Conservation (phyloP, 1,140 invertebrate genomes). For the Dendroctonus valens region DNA sequence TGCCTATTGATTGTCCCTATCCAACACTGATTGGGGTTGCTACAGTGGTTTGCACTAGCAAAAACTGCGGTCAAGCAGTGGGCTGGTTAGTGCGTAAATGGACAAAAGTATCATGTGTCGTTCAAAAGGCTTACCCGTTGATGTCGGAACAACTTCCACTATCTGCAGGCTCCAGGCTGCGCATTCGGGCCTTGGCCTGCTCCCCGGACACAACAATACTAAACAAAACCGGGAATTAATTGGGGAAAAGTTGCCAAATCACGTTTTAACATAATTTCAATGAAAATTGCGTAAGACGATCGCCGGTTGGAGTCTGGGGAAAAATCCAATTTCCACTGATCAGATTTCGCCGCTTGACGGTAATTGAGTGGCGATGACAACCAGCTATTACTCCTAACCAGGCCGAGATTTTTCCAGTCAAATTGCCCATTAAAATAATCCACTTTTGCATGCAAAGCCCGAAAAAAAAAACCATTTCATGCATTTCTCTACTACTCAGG, state of each 20-base stretch:
- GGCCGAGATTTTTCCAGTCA: no score
- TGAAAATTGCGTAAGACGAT: no score
- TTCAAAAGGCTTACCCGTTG: constrained; percentile 41
- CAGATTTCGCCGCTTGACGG: not conserved
- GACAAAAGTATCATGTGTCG: not conserved
- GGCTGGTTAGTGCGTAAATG: not conserved
- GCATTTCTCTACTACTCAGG: no score
- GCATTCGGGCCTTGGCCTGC: constrained; percentile 45
- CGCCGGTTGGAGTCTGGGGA: not conserved
- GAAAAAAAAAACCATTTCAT: no score
- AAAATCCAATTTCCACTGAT: constrained; percentile 6
- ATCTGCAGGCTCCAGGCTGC: constrained; percentile 44
- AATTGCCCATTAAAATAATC: no score
- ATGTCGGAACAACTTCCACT: constrained; percentile 44
- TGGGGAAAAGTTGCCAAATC: no score
- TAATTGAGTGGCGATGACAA: not conserved
- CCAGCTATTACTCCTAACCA: no score
- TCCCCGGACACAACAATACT: constrained; percentile 49
- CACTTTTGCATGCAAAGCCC: no score
- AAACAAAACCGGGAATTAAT: constrained; percentile 28
- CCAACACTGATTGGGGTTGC: no score
- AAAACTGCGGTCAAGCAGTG: no score
- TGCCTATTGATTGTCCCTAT: no score
- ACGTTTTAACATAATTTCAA: no score
- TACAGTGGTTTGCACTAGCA: not conserved